Base-by-base conservation (phyloP, 1,140 invertebrate species). In the Dreissena rostriformis region DNA sequence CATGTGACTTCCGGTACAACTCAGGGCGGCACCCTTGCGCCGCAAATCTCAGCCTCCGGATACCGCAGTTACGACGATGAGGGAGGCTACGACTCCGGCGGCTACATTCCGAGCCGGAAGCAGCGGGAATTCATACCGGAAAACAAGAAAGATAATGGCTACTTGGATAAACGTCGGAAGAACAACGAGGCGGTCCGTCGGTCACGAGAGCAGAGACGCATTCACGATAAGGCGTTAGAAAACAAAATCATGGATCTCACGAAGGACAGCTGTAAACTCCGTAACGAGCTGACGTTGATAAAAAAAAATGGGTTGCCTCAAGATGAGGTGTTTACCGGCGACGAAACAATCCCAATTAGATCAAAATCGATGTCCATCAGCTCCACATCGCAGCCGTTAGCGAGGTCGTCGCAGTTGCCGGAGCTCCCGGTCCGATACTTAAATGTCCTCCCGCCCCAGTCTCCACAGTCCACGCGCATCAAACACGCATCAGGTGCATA, bases 171-270 rank as follows among this genome's bases (percentile, higher is more conserved):
- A 49, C 95, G 98, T 57, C 95, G 98, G 61, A 95, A 98, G 51
- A 99, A 99, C 94, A 99, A 99, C 93, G 98, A 99, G 93, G 97
- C 98, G 0, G 98, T 98, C 39, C 98, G 98, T 91, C 94, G 98
- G 8, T 99, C 98, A 2, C 95, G 98, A 0, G 98, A 99, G 93
- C 99, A 99, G 94, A 95, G 98, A 22, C 95, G 98, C 15, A 96
- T 98, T 94, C 99, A 99, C 91, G 98, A 99, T 93, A 98, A 99
- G 97, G 97, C 98, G 0, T 94, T 99, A 14, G 98, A 99, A 92
- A 97, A 97, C 87, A 95, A 97, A 52, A 98, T 99, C 19, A 96
- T 98, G 72, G 98, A 99, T 92, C 94, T 99, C 8, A 98, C 97
- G 86, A 97, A 98, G 92, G 98, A 99, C 92, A 99, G 99, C 91